phyloP scores from a whole-genome alignment of 2,113 vertebrate species.

The Athene noctua region DNA sequence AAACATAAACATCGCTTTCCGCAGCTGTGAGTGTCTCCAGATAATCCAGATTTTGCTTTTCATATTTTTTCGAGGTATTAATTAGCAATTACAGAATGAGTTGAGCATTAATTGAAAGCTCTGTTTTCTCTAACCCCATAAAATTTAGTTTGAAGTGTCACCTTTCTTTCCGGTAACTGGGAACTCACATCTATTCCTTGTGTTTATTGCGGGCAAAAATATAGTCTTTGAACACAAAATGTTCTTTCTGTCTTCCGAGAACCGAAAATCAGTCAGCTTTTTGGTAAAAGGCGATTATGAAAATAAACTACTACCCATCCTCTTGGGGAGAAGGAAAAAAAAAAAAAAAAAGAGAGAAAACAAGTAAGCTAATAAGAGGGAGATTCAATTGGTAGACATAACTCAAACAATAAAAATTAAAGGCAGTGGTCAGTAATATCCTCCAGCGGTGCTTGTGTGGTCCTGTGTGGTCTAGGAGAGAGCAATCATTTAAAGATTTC shows the following conservation, averaged over 20 bases:
- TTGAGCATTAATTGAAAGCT: constrained; percentile 38
- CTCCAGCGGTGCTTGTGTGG: constrained; percentile 78
- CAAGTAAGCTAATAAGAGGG: constrained; percentile 56
- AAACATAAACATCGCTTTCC: not conserved
- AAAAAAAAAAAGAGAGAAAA: not conserved
- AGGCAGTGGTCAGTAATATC: constrained; percentile 75
- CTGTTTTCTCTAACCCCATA: constrained; percentile 50
- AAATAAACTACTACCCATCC: not conserved
- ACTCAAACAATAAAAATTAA: constrained; percentile 80
- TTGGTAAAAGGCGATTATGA: not conserved
- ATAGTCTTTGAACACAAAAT: not conserved
- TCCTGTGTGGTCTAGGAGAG: constrained; percentile 71
- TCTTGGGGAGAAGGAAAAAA: not conserved
- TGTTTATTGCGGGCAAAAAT: constrained; percentile 10
- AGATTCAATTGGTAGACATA: constrained; percentile 73
- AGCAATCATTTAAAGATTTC: constrained; percentile 74
- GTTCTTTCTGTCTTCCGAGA: not conserved
- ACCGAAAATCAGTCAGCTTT: not conserved
- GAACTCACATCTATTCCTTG: not conserved
- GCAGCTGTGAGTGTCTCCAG: not conserved
- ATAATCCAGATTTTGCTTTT: not conserved
- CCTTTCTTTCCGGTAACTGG: constrained; percentile 59
- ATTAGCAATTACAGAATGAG: constrained; percentile 14
- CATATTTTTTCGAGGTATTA: not conserved
- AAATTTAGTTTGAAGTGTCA: constrained; percentile 57